Evolutionary conservation across 2,113 vertebrate genomes (phyloP).

Genomic region (Hirundichthys speculiger): DNA sequence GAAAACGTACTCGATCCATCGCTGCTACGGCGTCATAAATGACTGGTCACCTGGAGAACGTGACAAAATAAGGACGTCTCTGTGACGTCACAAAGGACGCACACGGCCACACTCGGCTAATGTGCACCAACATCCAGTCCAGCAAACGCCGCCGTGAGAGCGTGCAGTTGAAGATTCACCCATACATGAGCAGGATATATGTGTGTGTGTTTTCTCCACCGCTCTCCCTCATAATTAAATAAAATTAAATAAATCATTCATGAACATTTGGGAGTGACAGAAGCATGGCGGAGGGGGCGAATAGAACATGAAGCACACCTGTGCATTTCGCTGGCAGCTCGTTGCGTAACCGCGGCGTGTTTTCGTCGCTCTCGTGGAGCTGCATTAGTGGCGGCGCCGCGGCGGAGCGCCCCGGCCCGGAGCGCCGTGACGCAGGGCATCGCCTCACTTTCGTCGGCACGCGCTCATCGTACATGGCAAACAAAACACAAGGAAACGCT

Average conservation of each 20-base stretch:
- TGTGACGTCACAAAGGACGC: too few species aligned
- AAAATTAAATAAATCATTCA: conserved; percentile 65
- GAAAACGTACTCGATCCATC: too few species aligned
- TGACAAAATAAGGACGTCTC: too few species aligned
- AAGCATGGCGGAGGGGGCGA: conserved; percentile 24
- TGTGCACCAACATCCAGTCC: conserved; percentile 40
- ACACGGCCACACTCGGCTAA: conserved; percentile 34
- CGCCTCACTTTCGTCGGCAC: conserved; percentile 41
- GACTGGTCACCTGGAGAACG: too few species aligned
- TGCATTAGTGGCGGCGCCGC: conserved; percentile 33
- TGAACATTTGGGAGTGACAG: conserved; percentile 62
- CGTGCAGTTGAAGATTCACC: conserved; percentile 39
- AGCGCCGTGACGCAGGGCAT: conserved; percentile 23
- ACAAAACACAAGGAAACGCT: conserved; percentile 5
- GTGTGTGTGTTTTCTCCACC: not conserved
- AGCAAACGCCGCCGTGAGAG: conserved; percentile 28
- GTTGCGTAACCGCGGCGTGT: conserved; percentile 45
- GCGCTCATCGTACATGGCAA: conserved; percentile 56
- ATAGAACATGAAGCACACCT: conserved; percentile 67
- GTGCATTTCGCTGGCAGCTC: conserved; percentile 51
- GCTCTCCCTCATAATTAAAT: conserved; percentile 57
- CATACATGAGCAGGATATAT: conserved; percentile 14
- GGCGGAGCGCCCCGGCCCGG: conserved; percentile 12
- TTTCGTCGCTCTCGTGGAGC: conserved; percentile 48
- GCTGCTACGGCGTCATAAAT: too few species aligned